These are phyloP conservation scores for Esox masquinongy DNA, from an alignment of 2,797 vertebrate species.

Conservation along the genomic window DNA sequence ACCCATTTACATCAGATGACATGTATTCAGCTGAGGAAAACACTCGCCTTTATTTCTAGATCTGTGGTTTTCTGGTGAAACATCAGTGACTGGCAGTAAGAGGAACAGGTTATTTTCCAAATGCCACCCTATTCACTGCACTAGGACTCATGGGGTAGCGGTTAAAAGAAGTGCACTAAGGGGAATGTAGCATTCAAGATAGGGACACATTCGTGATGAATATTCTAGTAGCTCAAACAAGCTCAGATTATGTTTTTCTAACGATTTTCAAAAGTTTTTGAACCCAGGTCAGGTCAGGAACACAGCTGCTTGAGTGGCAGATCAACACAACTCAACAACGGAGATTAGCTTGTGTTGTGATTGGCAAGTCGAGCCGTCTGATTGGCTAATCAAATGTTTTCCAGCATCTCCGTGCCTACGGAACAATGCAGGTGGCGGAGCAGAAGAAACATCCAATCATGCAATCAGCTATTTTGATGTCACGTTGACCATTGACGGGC, in stretches of 20 bases:
- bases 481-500: not conserved
- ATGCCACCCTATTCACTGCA: slow-evolving; percentile 16
- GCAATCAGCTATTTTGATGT: not conserved
- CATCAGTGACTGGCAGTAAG: slow-evolving; percentile 40
- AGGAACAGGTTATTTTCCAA: slow-evolving; percentile 43
- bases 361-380: slow-evolving; percentile 56
- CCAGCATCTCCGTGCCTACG: slow-evolving; percentile 62
- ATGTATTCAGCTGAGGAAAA: slow-evolving; percentile 36
- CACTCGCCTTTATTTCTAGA: slow-evolving; percentile 36
- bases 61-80: slow-evolving; percentile 43
- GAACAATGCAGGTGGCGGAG: slow-evolving; percentile 41
- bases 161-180: not conserved
- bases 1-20: slow-evolving; percentile 36
- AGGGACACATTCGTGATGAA: not conserved
- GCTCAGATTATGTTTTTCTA: not conserved
- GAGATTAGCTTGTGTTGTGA: slow-evolving; percentile 55
- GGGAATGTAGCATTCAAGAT: not conserved
- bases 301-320: not conserved
- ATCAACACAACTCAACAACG: slow-evolving; percentile 37
- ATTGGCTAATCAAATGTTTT: slow-evolving; percentile 68
- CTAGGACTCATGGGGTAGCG: not conserved
- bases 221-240: not conserved
- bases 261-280: slow-evolving; percentile 30
- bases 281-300: slow-evolving; percentile 6
- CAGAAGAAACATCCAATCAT: slow-evolving; percentile 16